These are phyloP conservation scores for Mormyrus proboscirostris DNA, from an alignment of 2,797 vertebrate species.

Conservation along the genomic window DNA sequence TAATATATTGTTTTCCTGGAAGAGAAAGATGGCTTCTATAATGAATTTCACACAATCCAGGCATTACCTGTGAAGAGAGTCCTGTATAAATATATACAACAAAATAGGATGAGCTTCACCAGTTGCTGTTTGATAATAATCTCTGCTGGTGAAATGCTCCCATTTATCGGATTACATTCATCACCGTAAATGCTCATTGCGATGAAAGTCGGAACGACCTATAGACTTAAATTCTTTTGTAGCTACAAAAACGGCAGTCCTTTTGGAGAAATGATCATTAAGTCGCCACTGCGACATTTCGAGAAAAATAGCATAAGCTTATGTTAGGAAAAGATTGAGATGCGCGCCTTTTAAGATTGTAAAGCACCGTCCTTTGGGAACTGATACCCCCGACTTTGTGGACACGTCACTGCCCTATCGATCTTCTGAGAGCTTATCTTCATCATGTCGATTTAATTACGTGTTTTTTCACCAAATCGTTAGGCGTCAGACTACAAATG, in stretches of 20 bases:
- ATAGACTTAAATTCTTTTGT: background rate
- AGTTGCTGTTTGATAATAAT: background rate
- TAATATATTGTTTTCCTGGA: background rate
- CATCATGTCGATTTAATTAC: background rate
- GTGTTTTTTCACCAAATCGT: background rate
- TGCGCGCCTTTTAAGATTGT: background rate
- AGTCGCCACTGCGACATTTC: background rate
- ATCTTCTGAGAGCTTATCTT: background rate
- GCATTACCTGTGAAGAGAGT: background rate
- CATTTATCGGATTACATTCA: background rate
- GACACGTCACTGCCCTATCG: background rate
- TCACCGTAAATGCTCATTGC: background rate
- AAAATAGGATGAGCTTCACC: background rate
- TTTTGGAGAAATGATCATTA: background rate
- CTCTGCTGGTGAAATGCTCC: background rate
- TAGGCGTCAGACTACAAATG: background rate
- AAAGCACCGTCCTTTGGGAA: background rate
- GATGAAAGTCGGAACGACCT: background rate
- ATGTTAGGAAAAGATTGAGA: background rate
- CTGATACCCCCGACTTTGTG: background rate
- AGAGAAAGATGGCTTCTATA: background rate
- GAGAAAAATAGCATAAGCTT: background rate
- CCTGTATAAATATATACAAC: background rate
- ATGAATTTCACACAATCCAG: background rate
- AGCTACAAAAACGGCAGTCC: background rate